Percentiles rank a stretch among this genome's conserved stretches.
Evolutionary conservation across 2,888 invertebrate species (phyloP).

Genomic region (Nipponacmea schrenckii): DNA sequence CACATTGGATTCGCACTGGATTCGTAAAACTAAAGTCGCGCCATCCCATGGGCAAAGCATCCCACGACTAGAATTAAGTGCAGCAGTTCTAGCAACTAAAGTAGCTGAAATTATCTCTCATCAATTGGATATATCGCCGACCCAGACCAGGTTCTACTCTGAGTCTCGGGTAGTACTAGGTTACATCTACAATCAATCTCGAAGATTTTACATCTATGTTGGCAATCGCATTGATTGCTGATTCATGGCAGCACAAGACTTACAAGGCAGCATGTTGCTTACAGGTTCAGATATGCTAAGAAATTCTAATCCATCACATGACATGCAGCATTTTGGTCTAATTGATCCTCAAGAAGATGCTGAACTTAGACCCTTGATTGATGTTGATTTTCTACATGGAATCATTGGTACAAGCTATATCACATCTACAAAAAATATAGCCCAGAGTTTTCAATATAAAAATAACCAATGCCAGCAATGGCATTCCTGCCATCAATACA

Average conservation of each 20-base stretch:
- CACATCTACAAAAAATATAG: no score
- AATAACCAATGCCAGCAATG: neutral
- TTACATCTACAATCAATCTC: conserved; percentile 27
- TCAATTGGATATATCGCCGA: conserved; percentile 18
- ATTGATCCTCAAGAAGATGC: conserved; percentile 20
- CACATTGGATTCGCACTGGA: conserved; percentile 25
- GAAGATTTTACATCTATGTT: conserved; percentile 34
- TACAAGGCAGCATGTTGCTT: conserved; percentile 20
- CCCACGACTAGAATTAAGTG: conserved; percentile 34
- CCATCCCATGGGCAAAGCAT: conserved; percentile 28
- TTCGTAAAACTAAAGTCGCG: conserved; percentile 34
- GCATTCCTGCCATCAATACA: neutral
- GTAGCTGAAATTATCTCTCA: conserved; percentile 15
- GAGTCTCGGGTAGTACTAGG: conserved; percentile 34
- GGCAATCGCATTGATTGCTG: conserved; percentile 28
- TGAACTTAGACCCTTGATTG: conserved; percentile 19
- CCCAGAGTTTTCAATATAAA: neutral
- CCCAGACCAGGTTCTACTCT: conserved; percentile 22
- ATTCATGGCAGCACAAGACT: conserved; percentile 7
- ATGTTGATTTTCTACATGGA: conserved; percentile 13
- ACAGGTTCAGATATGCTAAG: conserved; percentile 18
- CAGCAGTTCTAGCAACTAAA: conserved; percentile 29
- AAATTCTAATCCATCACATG: neutral
- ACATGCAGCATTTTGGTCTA: neutral
- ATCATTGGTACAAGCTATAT: neutral